Conservation (phyloP, 2,888 invertebrate genomes). For the Heliconius charithonia region DNA sequence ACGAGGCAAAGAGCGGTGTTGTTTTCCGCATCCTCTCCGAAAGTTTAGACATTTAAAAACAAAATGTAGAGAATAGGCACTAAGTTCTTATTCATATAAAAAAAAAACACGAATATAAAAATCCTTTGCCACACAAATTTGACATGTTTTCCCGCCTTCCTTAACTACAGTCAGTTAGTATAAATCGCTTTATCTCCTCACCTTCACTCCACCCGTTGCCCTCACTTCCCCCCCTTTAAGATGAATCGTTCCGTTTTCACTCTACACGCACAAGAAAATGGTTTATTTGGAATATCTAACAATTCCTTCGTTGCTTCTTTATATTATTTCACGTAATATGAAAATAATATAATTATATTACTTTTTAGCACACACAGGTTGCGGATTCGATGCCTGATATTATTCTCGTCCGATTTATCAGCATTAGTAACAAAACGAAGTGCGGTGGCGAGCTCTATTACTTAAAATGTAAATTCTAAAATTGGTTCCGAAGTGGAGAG, state of each 20-base stretch:
- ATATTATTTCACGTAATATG: too few species aligned
- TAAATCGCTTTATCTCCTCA: conserved; percentile 71
- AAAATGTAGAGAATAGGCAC: too few species aligned
- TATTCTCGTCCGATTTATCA: too few species aligned
- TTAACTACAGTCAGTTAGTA: conserved; percentile 66
- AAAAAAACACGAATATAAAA: neutral
- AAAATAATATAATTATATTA: too few species aligned
- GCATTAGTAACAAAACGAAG: neutral
- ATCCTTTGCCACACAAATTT: conserved; percentile 52
- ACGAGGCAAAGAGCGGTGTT: too few species aligned
- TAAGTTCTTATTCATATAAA: neutral
- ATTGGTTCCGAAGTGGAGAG: neutral
- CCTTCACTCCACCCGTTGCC: conserved; percentile 54
- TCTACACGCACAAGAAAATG: conserved; percentile 11
- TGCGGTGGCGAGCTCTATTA: neutral
- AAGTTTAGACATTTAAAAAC: too few species aligned
- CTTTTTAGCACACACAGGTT: too few species aligned
- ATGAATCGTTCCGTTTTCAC: conserved; percentile 39
- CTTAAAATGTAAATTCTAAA: neutral
- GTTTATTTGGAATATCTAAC: neutral
- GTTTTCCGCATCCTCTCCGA: too few species aligned
- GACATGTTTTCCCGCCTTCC: conserved; percentile 61
- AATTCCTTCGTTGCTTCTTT: too few species aligned
- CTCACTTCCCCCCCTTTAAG: conserved; percentile 22
- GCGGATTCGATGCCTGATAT: too few species aligned